phyloP scores from a whole-genome alignment of 2,797 vertebrate genomes.

The Nasua narica region DNA sequence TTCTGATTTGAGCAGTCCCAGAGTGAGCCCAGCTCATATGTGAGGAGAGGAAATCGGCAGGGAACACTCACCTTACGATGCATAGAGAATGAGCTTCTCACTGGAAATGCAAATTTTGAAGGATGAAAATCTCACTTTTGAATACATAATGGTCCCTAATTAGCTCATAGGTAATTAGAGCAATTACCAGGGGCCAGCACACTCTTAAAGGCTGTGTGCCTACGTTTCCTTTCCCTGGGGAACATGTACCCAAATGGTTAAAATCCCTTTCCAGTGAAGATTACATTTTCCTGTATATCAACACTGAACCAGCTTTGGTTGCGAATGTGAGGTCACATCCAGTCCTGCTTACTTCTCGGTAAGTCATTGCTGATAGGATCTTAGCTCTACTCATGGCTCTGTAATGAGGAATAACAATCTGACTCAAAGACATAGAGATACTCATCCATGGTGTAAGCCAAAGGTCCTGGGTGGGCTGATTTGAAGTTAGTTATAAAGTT shows the following conservation, averaged over 20 bases:
- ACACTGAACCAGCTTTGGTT: not conserved
- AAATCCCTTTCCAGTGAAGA: not conserved
- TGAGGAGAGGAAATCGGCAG: constrained; percentile 31
- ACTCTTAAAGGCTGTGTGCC: not conserved
- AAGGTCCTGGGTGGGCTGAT: not conserved
- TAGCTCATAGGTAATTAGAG: constrained; percentile 73
- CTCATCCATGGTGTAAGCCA: not conserved
- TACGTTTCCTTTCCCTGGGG: not conserved
- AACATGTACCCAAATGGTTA: not conserved
- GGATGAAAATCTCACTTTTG: constrained; percentile 64
- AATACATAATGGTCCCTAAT: constrained; percentile 74
- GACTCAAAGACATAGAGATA: not conserved
- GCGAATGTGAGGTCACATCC: not conserved
- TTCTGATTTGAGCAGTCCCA: not conserved
- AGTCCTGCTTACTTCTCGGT: not conserved
- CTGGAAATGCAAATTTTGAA: constrained; percentile 57
- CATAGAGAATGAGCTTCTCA: constrained; percentile 9
- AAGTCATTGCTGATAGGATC: not conserved
- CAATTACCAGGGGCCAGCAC: constrained; percentile 68
- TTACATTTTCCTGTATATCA: not conserved
- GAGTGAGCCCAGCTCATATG: not conserved
- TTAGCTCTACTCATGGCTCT: not conserved
- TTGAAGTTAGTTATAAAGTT: not conserved
- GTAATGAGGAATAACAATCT: not conserved
- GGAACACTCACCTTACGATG: constrained; percentile 8